Evolutionary conservation across 2,113 vertebrate species (phyloP), one percentile per base, ranked within the genome.

Genomic region (Dolichallabes microphthalmus): DNA sequence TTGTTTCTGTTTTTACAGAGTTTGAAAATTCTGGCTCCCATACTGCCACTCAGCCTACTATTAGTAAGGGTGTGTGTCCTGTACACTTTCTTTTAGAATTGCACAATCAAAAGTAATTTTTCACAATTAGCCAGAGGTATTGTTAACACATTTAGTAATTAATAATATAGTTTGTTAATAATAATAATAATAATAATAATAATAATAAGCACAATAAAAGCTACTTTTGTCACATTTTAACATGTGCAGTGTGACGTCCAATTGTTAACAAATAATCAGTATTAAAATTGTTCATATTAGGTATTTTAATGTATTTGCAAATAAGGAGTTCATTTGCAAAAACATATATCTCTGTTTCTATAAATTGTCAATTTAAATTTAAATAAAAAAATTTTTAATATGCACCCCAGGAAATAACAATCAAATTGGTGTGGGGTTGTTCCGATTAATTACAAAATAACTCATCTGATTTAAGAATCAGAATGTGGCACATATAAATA

Each of bases 41-140:
- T 89, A 95, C 92, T 89, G 90, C 95, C 88, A 91, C 94, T 74
- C 94, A 96, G 88, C 91, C 94, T 88, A 94, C 95, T 77, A 45
- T 53, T 87, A 93, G 94, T 81, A 90, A 95, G 90, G 96, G 96
- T 96, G 95, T 92, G 96, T 93, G 3, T 87, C 85, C 90, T 85
- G 10, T 64, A 76, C 12, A 58, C 53, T 50, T 63, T 60, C 50
- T 80, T 45, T 1, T 64, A n/a, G 1, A 25, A 35, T 73, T 55
- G 35, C 14, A 74, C 57, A 73, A 32, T 45, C 3, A 20, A 60
- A 14, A 10, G 11, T 61, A 60, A 30, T 53, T 68, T 6, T 76
- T 12, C n/a, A 50, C 4, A 19, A 57, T 30, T 55, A 19, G 2
- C 15, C 15, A 35, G 52, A 32, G 76, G 3, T 57, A 22, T 10